Base-by-base conservation (phyloP, 2,888 invertebrate genomes). In the Quadroppia sp. region DNA sequence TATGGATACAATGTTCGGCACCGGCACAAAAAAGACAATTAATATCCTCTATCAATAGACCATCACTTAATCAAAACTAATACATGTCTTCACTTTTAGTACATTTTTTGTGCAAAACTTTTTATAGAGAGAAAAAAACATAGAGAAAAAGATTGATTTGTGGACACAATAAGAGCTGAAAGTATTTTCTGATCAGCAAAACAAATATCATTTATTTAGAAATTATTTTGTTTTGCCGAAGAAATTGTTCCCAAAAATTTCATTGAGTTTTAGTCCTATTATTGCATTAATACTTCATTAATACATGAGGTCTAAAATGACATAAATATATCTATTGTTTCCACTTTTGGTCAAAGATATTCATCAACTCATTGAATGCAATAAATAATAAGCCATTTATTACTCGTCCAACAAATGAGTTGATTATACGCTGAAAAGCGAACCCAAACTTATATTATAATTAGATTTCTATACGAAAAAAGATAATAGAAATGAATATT, bases 11-110 rank as follows among this genome's bases (percentile, higher is more conserved):
- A 30, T 28, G 45, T 53, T 53, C 9, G 9, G 53, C 53, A 28
- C 53, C 3, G 13, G 9, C 23, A 61, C 11, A 32, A 32, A 20
- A 36, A 30, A 61, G 61, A 61, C 61, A 61, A 61, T 61, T 61
- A 61, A 61, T 61, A 61, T 32, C 61, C 9, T 7, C 20, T 3
- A 61, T 28, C 32, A 30, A 61, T 61, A 36, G 53, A 9, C 13
- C 61, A 17, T 4, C 61, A 32, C 32, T 61, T 61, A 61, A 61
- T 61, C 61, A 61, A 61, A 61, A 61, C 61, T 61, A 61, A 61
- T 61, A 61, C 61, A 61, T 30, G 32, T 7, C 6, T 17, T 32
- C 9, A 1, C 30, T 11, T 53, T 53, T 53, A 11, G 4, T 25
- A 11, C 25, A 2, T 3, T 4, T 53, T 25, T 53, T 13, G 25